phyloP scores from a whole-genome alignment of 2,888 invertebrate genomes.

The Noctua comes region DNA sequence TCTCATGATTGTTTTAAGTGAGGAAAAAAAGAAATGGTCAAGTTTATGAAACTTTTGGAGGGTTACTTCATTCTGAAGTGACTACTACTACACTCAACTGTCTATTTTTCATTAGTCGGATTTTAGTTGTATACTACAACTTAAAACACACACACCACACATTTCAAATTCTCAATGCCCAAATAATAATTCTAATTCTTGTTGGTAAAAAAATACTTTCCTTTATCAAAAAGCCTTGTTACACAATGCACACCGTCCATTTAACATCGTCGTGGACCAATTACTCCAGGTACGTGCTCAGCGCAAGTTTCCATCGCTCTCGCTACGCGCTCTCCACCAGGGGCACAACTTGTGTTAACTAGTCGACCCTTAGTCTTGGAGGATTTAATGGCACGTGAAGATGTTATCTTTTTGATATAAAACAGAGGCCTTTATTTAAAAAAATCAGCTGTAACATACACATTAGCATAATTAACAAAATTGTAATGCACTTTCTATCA shows the following conservation, averaged over 20 bases:
- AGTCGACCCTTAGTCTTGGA: conserved; percentile 13
- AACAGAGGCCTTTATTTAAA: background rate
- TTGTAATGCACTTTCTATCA: no score
- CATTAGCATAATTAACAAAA: no score
- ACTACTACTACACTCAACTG: no score
- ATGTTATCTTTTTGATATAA: background rate
- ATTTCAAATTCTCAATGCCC: no score
- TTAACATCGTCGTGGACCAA: background rate
- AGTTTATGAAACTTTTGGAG: background rate
- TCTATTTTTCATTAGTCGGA: no score
- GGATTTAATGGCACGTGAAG: background rate
- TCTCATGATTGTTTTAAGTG: background rate
- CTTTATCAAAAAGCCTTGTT: background rate
- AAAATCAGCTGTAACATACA: no score
- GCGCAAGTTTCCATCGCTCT: conserved; percentile 58
- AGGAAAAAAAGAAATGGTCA: background rate
- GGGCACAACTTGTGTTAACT: conserved; percentile 57
- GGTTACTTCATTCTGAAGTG: background rate
- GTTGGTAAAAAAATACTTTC: no score
- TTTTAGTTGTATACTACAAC: no score
- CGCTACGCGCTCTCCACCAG: conserved; percentile 37
- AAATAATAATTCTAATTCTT: no score
- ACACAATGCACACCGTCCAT: background rate
- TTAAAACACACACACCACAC: no score
- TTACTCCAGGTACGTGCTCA: conserved; percentile 54